These are phyloP conservation scores for Callyntrura guangdongensis DNA, from an alignment of 2,888 invertebrate genomes.

Conservation along the genomic window DNA sequence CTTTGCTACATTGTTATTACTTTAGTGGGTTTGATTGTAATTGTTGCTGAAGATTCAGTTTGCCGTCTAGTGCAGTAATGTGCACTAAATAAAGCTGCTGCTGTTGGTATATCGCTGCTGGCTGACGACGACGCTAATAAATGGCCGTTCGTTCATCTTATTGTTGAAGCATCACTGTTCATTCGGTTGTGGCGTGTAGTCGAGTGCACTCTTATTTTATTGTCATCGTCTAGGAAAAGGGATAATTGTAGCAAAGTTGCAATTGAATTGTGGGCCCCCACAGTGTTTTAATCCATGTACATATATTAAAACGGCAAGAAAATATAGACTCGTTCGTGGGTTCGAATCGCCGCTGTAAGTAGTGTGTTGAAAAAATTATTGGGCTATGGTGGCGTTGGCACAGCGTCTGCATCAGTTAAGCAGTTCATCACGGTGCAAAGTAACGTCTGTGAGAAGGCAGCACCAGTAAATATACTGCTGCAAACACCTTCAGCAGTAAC, in stretches of 20 bases:
- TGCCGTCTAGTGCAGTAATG: neutral
- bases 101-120: neutral
- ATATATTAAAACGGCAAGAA: constrained; percentile 18
- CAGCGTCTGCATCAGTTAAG: constrained; percentile 16
- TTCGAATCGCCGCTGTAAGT: neutral
- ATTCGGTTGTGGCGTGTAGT: neutral
- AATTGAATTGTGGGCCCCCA: constrained; percentile 2
- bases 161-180: constrained; percentile 14
- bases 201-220: constrained; percentile 29
- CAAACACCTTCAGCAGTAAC: neutral
- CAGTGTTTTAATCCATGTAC: constrained; percentile 52
- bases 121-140: neutral
- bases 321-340: neutral
- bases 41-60: neutral
- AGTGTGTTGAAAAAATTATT: neutral
- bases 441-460: neutral
- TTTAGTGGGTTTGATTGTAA: neutral
- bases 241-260: constrained; percentile 27
- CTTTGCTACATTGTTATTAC: constrained; percentile 1
- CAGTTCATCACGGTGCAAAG: neutral
- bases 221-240: constrained; percentile 19
- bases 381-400: neutral
- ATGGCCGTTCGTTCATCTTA: neutral
- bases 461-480: neutral
- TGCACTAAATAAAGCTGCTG: constrained; percentile 2